Evolutionary conservation across 2,888 invertebrate species (phyloP).

Genomic region (Allolobophora icterica): DNA sequence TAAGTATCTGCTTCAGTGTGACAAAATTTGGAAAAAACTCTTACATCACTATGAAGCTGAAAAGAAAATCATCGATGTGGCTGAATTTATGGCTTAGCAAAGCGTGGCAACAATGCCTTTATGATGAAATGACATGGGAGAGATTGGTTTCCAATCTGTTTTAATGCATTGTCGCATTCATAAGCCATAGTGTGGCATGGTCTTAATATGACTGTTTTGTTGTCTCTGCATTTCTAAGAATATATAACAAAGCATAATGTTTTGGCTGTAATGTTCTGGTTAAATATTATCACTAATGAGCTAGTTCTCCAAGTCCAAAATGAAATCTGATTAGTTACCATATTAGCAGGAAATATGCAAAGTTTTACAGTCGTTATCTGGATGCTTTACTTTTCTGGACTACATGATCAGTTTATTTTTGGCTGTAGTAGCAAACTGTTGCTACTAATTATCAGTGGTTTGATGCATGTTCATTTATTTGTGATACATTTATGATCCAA

Average conservation of each 20-base stretch:
- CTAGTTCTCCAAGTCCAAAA: not conserved
- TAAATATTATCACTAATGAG: not conserved
- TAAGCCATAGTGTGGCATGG: not conserved
- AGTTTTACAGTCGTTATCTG: not conserved
- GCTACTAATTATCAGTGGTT: not conserved
- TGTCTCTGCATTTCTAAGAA: not conserved
- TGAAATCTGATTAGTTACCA: no score
- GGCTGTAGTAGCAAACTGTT: not conserved
- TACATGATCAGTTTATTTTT: not conserved
- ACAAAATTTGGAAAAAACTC: constrained; percentile 52
- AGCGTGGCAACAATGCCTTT: not conserved
- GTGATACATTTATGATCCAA: not conserved
- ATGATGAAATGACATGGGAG: not conserved
- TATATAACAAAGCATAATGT: not conserved
- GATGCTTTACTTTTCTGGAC: not conserved
- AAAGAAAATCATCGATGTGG: constrained; percentile 38
- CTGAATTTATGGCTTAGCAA: constrained; percentile 37
- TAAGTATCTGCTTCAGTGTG: constrained; percentile 53
- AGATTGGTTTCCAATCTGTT: not conserved
- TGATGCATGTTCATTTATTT: not conserved
- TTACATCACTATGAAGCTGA: constrained; percentile 47
- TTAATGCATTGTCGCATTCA: not conserved
- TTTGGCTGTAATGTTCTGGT: not conserved
- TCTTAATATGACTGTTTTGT: not conserved
- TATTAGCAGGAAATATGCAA: not conserved